Conservation (phyloP, 37 sponge, comb jelly and placozoan species). For the Theonella swinhoei region DNA sequence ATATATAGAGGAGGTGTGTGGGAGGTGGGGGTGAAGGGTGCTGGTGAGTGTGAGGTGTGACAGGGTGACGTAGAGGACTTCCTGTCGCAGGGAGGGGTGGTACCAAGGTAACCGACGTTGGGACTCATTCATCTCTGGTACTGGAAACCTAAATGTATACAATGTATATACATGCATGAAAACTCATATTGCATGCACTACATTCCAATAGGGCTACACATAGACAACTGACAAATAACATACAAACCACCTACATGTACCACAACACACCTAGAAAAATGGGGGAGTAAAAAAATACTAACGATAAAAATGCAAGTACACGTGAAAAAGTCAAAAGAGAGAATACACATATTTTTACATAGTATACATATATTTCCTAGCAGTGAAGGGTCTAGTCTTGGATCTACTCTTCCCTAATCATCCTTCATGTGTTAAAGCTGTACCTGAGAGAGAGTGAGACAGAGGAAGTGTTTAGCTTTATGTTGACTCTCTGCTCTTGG, state of each 20-base stretch:
- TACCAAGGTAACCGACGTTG: slow-evolving; percentile 46
- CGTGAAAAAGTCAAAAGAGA: too few relatives aligned
- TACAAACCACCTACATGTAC: background rate
- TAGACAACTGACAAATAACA: too few relatives aligned
- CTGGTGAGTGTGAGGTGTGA: slow-evolving; percentile 5
- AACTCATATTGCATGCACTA: too few relatives aligned
- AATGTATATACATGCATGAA: background rate
- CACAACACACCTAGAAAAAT: too few relatives aligned
- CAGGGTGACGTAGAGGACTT: slow-evolving; percentile 27
- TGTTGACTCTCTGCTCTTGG: background rate
- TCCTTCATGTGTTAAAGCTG: background rate
- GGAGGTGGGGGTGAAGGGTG: slow-evolving; percentile 11
- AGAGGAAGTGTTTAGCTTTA: slow-evolving; percentile 12
- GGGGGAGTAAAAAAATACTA: too few relatives aligned
- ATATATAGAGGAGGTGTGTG: slow-evolving; percentile 12
- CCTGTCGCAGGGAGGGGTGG: slow-evolving; percentile 35
- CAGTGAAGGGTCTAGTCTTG: too few relatives aligned
- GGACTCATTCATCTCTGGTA: slow-evolving; percentile 22
- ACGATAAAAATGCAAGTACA: too few relatives aligned
- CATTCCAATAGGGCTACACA: too few relatives aligned
- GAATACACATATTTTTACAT: too few relatives aligned
- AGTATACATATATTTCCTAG: too few relatives aligned
- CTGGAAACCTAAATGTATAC: slow-evolving; percentile 40
- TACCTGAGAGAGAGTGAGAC: slow-evolving; percentile 49
- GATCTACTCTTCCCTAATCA: too few relatives aligned